Evolutionary conservation across 1,140 invertebrate species (phyloP).

Genomic region (Steinernema khuongi): DNA sequence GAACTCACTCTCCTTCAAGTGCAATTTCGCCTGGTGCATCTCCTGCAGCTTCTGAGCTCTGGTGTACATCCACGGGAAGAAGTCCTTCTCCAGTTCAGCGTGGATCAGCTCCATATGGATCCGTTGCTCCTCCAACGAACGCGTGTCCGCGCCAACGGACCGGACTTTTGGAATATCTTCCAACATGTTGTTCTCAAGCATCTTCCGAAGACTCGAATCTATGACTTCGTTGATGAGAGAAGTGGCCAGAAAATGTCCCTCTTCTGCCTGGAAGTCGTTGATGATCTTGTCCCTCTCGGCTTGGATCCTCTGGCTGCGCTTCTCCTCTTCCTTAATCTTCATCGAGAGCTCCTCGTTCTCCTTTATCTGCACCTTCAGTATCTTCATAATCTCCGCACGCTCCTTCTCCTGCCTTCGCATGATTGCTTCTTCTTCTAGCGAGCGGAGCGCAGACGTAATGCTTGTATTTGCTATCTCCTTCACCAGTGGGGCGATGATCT

Average conservation of each 20-base stretch:
- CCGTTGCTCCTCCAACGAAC: background rate
- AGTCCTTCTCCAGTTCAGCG: slow-evolving; percentile 33
- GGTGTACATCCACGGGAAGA: slow-evolving; percentile 30
- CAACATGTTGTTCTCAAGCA: background rate
- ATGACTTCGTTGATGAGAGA: background rate
- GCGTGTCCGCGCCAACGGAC: background rate
- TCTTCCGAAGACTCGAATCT: background rate
- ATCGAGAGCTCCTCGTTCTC: slow-evolving; percentile 6
- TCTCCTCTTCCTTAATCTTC: slow-evolving; percentile 11
- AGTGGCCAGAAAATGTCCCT: background rate
- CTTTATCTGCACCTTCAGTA: background rate
- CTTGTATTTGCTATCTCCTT: background rate
- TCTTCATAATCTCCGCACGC: background rate
- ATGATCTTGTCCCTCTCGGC: background rate
- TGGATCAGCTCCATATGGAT: background rate
- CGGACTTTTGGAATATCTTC: background rate
- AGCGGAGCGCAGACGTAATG: background rate
- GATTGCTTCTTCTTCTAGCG: background rate
- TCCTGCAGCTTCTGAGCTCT: slow-evolving; percentile 21
- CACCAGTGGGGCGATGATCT: background rate
- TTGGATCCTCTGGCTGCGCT: background rate
- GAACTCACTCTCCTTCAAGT: background rate
- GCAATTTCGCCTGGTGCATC: slow-evolving; percentile 3
- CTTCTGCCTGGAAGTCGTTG: background rate
- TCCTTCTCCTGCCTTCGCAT: background rate